A percentile compares a stretch with the other conserved stretches of the same genome.
Evolutionary conservation across 1,140 invertebrate species (phyloP).

Genomic region (Archivesica marissinica): DNA sequence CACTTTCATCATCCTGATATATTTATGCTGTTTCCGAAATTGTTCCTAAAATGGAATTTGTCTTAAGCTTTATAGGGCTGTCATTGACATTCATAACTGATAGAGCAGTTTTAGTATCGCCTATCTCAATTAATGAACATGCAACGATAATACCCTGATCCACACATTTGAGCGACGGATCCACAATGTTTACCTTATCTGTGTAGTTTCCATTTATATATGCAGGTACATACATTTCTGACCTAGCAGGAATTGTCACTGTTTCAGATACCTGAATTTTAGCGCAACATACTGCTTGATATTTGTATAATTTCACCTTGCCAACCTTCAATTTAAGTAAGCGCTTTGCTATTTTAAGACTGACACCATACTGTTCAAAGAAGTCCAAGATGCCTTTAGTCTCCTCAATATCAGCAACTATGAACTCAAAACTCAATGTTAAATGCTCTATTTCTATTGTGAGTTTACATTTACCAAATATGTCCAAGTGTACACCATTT

Average conservation of each 20-base stretch:
- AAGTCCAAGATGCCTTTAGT: too few species aligned
- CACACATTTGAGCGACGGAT: slow-evolving; percentile 37
- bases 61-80: background rate
- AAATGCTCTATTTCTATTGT: too few species aligned
- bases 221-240: slow-evolving; percentile 38
- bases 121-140: slow-evolving; percentile 17
- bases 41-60: background rate
- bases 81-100: slow-evolving; percentile 41
- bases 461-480: too few species aligned
- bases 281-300: slow-evolving; percentile 7
- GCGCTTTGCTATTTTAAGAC: too few species aligned
- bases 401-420: too few species aligned
- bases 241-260: slow-evolving; percentile 9
- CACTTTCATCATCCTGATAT: background rate
- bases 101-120: background rate
- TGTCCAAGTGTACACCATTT: too few species aligned
- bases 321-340: too few species aligned
- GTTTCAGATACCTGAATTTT: slow-evolving; percentile 20
- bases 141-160: slow-evolving; percentile 41
- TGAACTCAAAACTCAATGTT: too few species aligned
- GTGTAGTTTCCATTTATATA: slow-evolving; percentile 14
- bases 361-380: too few species aligned
- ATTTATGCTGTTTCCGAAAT: background rate
- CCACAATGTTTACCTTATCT: background rate
- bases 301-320: slow-evolving; percentile 7